Percentiles rank a stretch among this genome's conserved stretches.
These are phyloP conservation scores for Apolygus lucorum DNA, from an alignment of 1,140 invertebrate genomes.

Conservation along the genomic window DNA sequence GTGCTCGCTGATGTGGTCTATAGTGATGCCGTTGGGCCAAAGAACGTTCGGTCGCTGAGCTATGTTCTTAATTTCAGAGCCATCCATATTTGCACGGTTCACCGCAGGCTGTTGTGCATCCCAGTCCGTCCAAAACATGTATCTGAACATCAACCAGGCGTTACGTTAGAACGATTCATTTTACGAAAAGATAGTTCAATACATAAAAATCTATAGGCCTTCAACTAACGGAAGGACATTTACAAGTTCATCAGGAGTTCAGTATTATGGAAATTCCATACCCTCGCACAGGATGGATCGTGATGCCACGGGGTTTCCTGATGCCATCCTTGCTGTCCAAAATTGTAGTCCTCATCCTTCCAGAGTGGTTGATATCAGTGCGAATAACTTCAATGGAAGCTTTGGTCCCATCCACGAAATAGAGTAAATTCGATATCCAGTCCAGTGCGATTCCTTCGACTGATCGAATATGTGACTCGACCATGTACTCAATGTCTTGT, in stretches of 20 bases:
- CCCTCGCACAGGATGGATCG: conserved; percentile 73
- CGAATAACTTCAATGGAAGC: conserved; percentile 71
- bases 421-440: conserved; percentile 87
- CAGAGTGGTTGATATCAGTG: conserved; percentile 53
- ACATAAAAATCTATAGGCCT: neutral
- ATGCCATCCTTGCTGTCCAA: conserved; percentile 55
- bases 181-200: neutral
- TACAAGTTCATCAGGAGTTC: too few relatives aligned
- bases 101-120: conserved; percentile 65
- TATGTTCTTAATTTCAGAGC: conserved; percentile 58
- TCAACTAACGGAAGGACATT: too few relatives aligned
- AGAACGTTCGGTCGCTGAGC: conserved; percentile 53
- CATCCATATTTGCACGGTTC: conserved; percentile 77
- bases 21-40: conserved; percentile 81
- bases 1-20: conserved; percentile 69
- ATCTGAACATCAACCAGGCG: conserved; percentile 43
- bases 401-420: conserved; percentile 76
- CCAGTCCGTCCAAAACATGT: conserved; percentile 92
- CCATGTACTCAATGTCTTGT: conserved; percentile 55
- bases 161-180: conserved; percentile 4
- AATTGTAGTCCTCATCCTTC: conserved; percentile 69
- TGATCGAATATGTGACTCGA: conserved; percentile 63
- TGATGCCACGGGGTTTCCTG: conserved; percentile 77
- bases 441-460: conserved; percentile 90
- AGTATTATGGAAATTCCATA: too few relatives aligned